These are phyloP conservation scores for Corapipo altera DNA, from an alignment of 2,113 vertebrate species.

Conservation along the genomic window DNA sequence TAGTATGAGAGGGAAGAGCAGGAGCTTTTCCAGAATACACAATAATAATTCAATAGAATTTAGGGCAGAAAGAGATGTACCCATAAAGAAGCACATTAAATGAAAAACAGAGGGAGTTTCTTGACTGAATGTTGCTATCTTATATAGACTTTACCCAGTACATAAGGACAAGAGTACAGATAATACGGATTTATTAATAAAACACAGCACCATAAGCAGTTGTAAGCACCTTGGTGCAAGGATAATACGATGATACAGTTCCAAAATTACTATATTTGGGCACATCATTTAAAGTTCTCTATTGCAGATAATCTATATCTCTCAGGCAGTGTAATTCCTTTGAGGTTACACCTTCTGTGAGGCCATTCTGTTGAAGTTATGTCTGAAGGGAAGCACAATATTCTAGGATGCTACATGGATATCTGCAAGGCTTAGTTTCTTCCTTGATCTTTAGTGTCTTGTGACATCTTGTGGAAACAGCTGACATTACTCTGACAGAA, in stretches of 20 bases:
- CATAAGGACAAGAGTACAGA: background rate
- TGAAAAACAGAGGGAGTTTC: background rate
- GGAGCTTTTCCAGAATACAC: background rate
- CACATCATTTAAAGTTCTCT: background rate
- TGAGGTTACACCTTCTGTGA: background rate
- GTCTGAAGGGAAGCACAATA: background rate
- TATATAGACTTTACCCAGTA: background rate
- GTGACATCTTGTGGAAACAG: constrained; percentile 49
- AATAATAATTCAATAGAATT: background rate
- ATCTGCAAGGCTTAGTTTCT: background rate
- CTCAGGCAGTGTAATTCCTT: background rate
- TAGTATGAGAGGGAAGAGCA: background rate
- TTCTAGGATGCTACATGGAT: background rate
- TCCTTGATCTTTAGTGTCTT: background rate
- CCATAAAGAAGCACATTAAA: background rate
- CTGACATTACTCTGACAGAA: background rate
- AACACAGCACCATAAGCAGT: background rate
- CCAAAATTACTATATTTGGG: background rate
- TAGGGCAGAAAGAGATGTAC: background rate
- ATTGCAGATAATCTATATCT: background rate
- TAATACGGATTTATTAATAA: background rate
- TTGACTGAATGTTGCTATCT: background rate
- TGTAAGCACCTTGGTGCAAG: background rate
- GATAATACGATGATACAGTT: background rate
- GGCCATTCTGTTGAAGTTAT: background rate